These are phyloP conservation scores for Setophaga coronata DNA, from an alignment of 2,113 vertebrate species.

Conservation along the genomic window DNA sequence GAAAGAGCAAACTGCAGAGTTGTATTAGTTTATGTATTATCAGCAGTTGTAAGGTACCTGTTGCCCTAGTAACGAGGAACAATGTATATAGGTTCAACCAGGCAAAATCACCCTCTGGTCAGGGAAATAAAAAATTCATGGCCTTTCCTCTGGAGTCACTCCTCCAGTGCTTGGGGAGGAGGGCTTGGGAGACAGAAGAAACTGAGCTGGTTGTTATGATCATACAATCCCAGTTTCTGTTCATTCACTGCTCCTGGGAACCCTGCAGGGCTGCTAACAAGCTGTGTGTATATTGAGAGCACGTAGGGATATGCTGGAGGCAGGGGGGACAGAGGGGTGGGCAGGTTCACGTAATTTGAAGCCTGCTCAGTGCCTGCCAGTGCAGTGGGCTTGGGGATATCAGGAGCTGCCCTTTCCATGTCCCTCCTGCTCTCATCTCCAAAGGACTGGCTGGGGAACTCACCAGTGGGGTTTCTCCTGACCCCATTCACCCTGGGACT, in stretches of 20 bases:
- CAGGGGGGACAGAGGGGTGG: neutral
- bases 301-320: neutral
- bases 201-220: conserved; percentile 33
- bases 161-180: neutral
- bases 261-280: conserved; percentile 26
- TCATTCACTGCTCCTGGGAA: conserved; percentile 9
- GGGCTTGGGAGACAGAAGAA: conserved; percentile 8
- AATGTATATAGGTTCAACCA: neutral
- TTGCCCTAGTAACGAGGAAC: conserved; percentile 39
- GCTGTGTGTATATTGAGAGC: neutral
- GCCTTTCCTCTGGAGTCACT: neutral
- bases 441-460: neutral
- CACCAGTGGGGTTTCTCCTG: neutral
- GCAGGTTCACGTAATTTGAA: neutral
- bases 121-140: conserved; percentile 44
- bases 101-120: conserved; percentile 13
- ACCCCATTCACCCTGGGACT: neutral
- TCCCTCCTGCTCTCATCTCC: neutral
- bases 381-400: neutral
- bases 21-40: conserved; percentile 36
- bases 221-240: neutral
- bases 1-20: conserved; percentile 31
- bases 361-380: accelerated
- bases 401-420: neutral
- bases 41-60: conserved; percentile 22